A percentile compares a stretch with the other conserved stretches of the same genome.
phyloP scores from a whole-genome alignment of 2,113 vertebrate species.

The Muntiacus muntjak region DNA sequence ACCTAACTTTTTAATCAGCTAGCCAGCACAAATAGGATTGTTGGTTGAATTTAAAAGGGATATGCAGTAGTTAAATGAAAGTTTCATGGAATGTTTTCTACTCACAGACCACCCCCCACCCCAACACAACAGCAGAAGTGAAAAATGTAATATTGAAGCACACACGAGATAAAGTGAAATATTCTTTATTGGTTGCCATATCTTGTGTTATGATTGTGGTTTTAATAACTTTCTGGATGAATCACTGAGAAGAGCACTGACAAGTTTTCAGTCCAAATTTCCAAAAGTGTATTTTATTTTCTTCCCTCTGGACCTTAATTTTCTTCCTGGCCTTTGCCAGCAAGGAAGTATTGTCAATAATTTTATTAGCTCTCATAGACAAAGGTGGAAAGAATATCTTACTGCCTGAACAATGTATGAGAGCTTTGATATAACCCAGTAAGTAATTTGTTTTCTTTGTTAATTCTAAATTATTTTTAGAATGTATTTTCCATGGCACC shows the following conservation, averaged over 20 bases:
- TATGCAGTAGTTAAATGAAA: not conserved
- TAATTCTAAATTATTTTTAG: not conserved
- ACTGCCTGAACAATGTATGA: not conserved
- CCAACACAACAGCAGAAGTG: slow-evolving; percentile 15
- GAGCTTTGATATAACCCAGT: slow-evolving; percentile 19
- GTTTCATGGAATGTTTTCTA: not conserved
- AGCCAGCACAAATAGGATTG: not conserved
- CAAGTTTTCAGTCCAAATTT: slow-evolving; percentile 60
- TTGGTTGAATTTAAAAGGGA: not conserved
- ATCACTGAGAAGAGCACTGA: slow-evolving; percentile 44
- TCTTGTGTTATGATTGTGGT: slow-evolving; percentile 34
- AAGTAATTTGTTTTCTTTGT: slow-evolving; percentile 57
- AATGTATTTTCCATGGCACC: slow-evolving; percentile 45
- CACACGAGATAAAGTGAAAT: slow-evolving; percentile 33
- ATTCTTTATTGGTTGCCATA: slow-evolving; percentile 7
- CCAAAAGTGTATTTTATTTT: slow-evolving; percentile 53
- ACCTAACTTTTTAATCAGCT: not conserved
- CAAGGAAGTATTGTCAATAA: slow-evolving; percentile 50
- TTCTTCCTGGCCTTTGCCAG: slow-evolving; percentile 56
- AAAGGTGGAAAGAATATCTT: slow-evolving; percentile 50
- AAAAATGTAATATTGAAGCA: slow-evolving; percentile 30
- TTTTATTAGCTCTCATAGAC: slow-evolving; percentile 45
- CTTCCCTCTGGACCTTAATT: slow-evolving; percentile 48
- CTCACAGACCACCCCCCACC: not conserved
- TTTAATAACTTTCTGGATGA: slow-evolving; percentile 64